Evolutionary conservation across 2,797 vertebrate genomes (phyloP).

Genomic region (Nannoperca obscura): DNA sequence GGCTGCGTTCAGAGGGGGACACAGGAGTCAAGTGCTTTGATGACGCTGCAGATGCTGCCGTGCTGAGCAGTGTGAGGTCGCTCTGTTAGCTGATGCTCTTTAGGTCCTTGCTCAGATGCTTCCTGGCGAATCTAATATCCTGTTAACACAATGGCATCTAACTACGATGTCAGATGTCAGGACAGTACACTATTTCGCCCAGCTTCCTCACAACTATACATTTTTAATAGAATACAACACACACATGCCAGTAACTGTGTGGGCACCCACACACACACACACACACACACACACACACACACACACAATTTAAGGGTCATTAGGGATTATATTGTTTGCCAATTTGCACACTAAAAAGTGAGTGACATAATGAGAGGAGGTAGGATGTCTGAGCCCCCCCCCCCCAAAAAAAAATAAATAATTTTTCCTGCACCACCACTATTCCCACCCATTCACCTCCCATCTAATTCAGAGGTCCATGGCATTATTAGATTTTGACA

Average conservation of each 20-base stretch:
- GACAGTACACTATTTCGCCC: constrained; percentile 1
- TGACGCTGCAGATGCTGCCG: constrained; percentile 74
- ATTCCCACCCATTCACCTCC: constrained; percentile 74
- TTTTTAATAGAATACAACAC: constrained; percentile 30
- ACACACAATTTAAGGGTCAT: constrained; percentile 79
- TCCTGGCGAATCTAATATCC: constrained; percentile 54
- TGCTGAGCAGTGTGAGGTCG: constrained; percentile 70
- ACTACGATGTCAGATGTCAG: constrained; percentile 36
- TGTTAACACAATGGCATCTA: constrained; percentile 35
- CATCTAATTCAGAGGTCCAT: constrained; percentile 74
- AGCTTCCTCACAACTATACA: constrained; percentile 1
- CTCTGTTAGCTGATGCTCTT: constrained; percentile 46
- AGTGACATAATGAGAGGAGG: constrained; percentile 60
- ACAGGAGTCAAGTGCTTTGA: constrained; percentile 68
- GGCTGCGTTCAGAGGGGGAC: constrained; percentile 47
- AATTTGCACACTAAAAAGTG: constrained; percentile 73
- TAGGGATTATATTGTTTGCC: constrained; percentile 80
- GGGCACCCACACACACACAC: constrained; percentile 8
- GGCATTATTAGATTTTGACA: constrained; percentile 85
- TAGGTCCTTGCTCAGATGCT: constrained; percentile 47
- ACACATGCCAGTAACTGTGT: constrained; percentile 1
- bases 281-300: constrained; percentile 30
- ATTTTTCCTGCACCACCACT: constrained; percentile 61
- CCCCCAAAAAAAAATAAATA: constrained; percentile 52
- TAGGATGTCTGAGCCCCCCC: constrained; percentile 40